Evolutionary conservation across 2,888 invertebrate species (phyloP).

Genomic region (Coelopa pilipes): DNA sequence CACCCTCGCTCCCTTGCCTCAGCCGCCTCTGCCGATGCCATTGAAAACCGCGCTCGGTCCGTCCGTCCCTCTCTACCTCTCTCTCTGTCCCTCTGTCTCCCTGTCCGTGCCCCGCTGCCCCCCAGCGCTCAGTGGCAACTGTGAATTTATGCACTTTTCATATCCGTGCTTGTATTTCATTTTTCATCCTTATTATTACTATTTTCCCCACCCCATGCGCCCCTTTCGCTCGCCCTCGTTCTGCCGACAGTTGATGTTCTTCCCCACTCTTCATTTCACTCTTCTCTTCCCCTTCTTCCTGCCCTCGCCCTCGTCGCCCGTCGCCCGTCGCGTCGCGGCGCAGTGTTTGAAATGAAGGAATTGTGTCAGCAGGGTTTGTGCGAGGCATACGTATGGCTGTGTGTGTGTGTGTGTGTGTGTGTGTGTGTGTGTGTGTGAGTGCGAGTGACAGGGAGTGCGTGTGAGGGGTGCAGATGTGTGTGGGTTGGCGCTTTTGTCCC

Average conservation of each 20-base stretch:
- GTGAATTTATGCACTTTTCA: too few species aligned
- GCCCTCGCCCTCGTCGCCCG: too few species aligned
- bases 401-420: background rate
- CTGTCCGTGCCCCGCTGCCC: too few species aligned
- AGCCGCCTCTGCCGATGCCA: too few species aligned
- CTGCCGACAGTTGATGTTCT: background rate
- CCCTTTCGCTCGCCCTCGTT: background rate
- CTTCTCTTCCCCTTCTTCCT: background rate
- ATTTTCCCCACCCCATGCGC: background rate
- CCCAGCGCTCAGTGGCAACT: too few species aligned
- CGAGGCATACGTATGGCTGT: background rate
- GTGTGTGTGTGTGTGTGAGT: background rate
- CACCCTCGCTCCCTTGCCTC: too few species aligned
- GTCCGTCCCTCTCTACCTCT: too few species aligned
- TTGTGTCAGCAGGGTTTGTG: conserved; percentile 50
- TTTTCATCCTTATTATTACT: background rate
- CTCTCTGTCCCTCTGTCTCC: too few species aligned
- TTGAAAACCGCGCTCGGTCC: too few species aligned
- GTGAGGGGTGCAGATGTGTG: too few species aligned
- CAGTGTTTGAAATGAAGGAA: conserved; percentile 41
- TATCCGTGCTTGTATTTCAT: too few species aligned
- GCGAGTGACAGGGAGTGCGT: background rate
- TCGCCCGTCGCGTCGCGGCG: background rate
- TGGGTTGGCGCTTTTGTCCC: conserved; percentile 47
- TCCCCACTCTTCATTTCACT: background rate